Percentiles rank a stretch among this genome's conserved stretches.
These are phyloP conservation scores for Macrotis lagotis DNA, from an alignment of 2,113 vertebrate genomes.

Conservation along the genomic window DNA sequence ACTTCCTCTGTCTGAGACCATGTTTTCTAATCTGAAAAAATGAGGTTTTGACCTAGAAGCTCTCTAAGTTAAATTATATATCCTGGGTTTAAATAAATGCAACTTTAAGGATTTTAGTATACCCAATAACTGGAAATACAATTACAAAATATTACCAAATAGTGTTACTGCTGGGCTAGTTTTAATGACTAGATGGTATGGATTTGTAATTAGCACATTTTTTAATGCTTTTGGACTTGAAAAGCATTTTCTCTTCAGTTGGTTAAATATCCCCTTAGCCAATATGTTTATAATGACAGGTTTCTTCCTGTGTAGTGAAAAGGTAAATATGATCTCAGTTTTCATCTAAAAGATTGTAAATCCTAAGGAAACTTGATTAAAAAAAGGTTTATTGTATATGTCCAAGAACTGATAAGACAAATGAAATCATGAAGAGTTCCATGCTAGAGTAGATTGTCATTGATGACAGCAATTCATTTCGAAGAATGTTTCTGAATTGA, in stretches of 20 bases:
- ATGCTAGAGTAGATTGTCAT: too few relatives aligned
- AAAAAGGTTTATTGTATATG: rapidly evolving
- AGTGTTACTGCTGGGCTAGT: slow-evolving; percentile 42
- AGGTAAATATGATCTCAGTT: too few relatives aligned
- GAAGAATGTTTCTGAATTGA: neutral
- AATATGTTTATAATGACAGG: too few relatives aligned
- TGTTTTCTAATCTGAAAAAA: too few relatives aligned
- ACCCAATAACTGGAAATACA: slow-evolving; percentile 4
- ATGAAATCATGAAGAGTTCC: rapidly evolving
- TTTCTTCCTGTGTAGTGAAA: too few relatives aligned
- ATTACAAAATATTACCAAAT: neutral
- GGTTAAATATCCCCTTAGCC: too few relatives aligned
- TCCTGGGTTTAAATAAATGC: neutral
- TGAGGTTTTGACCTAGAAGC: too few relatives aligned
- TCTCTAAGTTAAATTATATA: neutral
- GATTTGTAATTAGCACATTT: slow-evolving; percentile 61
- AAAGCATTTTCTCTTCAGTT: too few relatives aligned
- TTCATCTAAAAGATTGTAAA: neutral
- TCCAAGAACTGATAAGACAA: neutral
- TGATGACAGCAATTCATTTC: neutral
- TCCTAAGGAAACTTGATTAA: neutral
- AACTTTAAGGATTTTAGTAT: slow-evolving; percentile 8
- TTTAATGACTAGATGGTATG: slow-evolving; percentile 20
- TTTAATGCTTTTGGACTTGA: slow-evolving; percentile 37
- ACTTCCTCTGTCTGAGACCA: too few relatives aligned